phyloP scores from a whole-genome alignment of 2,797 vertebrate species.

The Etheostoma nigrum region DNA sequence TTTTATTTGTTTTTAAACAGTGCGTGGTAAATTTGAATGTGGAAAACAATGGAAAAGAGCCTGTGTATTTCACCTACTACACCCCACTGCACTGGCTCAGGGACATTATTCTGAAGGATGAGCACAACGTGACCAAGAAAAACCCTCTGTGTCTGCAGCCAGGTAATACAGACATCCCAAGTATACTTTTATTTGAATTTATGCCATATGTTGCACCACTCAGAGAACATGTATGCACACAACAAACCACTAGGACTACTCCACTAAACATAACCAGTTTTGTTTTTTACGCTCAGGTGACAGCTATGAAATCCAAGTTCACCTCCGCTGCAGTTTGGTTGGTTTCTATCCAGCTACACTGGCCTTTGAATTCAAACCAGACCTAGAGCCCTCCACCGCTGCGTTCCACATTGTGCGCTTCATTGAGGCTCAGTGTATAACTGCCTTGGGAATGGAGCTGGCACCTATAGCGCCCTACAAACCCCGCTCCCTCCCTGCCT shows the following conservation, averaged over 20 bases:
- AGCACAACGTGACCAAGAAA: conserved; percentile 66
- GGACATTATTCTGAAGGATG: conserved; percentile 78
- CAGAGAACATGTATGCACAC: background rate
- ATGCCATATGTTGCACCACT: background rate
- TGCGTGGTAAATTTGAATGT: conserved; percentile 73
- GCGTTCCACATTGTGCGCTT: conserved; percentile 89
- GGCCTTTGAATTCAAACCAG: conserved; percentile 86
- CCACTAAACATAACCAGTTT: background rate
- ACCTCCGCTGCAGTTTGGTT: conserved; percentile 75
- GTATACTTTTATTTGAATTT: background rate
- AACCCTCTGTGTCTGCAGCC: conserved; percentile 80
- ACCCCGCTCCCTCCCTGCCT: conserved; percentile 63
- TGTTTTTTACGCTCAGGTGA: conserved; percentile 74
- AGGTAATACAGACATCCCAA: conserved; percentile 74
- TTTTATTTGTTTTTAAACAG: background rate
- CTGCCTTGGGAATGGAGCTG: conserved; percentile 84
- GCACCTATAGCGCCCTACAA: conserved; percentile 82
- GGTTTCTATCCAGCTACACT: conserved; percentile 86
- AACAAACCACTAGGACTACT: background rate
- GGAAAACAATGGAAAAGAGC: conserved; percentile 79
- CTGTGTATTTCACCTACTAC: conserved; percentile 84
- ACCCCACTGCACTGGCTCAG: conserved; percentile 59
- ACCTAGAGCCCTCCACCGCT: conserved; percentile 32
- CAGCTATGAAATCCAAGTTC: conserved; percentile 81
- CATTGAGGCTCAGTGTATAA: conserved; percentile 81